Percentiles rank a stretch among this genome's conserved stretches.
phyloP scores from a whole-genome alignment of 2,113 vertebrate species.

The Glareola pratincola region DNA sequence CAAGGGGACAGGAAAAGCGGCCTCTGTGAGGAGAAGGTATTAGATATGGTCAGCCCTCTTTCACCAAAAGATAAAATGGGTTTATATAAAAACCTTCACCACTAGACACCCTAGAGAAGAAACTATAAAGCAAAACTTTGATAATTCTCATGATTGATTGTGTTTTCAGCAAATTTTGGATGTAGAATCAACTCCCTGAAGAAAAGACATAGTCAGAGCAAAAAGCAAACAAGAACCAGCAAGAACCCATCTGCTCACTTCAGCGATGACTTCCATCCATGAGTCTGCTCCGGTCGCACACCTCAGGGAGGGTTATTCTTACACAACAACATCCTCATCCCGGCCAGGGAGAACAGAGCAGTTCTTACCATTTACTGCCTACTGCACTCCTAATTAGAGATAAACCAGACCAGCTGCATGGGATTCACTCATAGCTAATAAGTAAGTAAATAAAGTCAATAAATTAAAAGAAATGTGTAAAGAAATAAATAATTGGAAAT shows the following conservation, averaged over 20 bases:
- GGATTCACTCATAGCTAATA: background rate
- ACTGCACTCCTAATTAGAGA: too few species aligned
- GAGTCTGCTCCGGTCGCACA: background rate
- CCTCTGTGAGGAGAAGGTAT: background rate
- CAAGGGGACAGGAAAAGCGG: background rate
- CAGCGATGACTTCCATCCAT: background rate
- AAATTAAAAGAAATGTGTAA: accelerated
- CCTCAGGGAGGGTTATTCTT: background rate
- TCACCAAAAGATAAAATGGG: background rate
- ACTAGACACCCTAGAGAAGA: background rate
- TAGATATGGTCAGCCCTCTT: background rate
- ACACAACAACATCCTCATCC: background rate
- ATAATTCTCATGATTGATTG: accelerated
- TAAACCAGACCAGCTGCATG: background rate
- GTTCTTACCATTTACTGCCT: background rate
- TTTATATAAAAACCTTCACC: background rate
- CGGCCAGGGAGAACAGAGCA: background rate
- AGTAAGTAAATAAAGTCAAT: background rate
- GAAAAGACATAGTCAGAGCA: background rate
- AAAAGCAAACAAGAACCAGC: background rate
- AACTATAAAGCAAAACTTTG: background rate
- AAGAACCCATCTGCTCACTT: background rate
- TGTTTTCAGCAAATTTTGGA: background rate
- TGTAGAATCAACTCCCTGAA: background rate
- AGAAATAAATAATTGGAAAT: background rate